Conservation (phyloP, 2,888 invertebrate genomes). For the Pogonocherus hispidulus region DNA sequence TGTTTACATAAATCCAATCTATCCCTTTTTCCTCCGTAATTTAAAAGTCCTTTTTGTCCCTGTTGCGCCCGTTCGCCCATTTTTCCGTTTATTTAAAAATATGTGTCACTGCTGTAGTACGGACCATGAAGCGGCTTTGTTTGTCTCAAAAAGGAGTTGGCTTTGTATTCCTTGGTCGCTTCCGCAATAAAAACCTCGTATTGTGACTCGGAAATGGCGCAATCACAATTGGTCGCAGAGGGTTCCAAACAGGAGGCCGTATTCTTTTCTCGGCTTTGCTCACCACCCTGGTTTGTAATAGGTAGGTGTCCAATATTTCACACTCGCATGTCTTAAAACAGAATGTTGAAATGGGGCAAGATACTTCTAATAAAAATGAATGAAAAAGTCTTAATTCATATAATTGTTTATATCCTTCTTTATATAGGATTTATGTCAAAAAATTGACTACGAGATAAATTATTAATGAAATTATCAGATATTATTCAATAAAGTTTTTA, state of each 20-base stretch:
- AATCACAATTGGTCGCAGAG: conserved; percentile 62
- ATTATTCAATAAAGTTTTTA: no score
- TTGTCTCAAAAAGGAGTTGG: conserved; percentile 42
- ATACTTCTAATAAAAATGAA: no score
- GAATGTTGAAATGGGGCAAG: no score
- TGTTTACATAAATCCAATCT: conserved; percentile 11
- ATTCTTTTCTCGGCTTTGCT: conserved; percentile 57
- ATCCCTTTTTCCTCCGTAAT: neutral
- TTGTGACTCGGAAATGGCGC: conserved; percentile 62
- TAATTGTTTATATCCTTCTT: no score
- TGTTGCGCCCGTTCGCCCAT: conserved; percentile 20
- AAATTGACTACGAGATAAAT: no score
- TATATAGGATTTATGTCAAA: no score
- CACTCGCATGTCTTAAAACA: no score
- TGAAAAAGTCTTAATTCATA: no score
- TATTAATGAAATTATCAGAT: no score
- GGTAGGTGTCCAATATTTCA: conserved; percentile 21
- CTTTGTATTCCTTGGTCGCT: conserved; percentile 60
- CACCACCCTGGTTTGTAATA: conserved; percentile 30
- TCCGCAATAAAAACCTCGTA: conserved; percentile 61
- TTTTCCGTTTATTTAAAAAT: conserved; percentile 40
- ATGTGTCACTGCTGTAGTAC: conserved; percentile 37
- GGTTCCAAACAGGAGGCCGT: conserved; percentile 55
- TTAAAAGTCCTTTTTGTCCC: conserved; percentile 17
- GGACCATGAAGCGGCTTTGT: conserved; percentile 38